Evolutionary conservation across 2,888 invertebrate species (phyloP).

Genomic region (Syrphus vitripennis): DNA sequence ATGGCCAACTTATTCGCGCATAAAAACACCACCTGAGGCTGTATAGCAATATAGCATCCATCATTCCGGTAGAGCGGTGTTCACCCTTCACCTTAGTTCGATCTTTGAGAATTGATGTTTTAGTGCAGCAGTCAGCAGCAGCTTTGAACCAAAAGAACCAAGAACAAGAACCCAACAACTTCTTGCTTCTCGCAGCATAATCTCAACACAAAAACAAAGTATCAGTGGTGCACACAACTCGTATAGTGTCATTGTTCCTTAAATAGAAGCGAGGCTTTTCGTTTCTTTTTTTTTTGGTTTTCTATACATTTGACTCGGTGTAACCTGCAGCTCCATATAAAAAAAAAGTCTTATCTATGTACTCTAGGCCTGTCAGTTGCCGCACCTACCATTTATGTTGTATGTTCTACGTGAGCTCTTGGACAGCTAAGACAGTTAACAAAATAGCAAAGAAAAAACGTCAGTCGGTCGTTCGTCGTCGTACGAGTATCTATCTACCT

Average conservation of each 20-base stretch:
- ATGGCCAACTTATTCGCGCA: slow-evolving; percentile 47
- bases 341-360: slow-evolving; percentile 67
- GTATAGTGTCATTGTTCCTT: slow-evolving; percentile 64
- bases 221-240: slow-evolving; percentile 29
- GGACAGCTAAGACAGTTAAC: slow-evolving; percentile 64
- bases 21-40: slow-evolving; percentile 40
- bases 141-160: slow-evolving; percentile 8
- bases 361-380: slow-evolving; percentile 67
- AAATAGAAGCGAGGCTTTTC: slow-evolving; percentile 43
- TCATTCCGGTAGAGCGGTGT: slow-evolving; percentile 53
- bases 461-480: not conserved
- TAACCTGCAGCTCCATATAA: slow-evolving; percentile 64
- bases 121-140: slow-evolving; percentile 23
- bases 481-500: not conserved
- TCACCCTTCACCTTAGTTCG: slow-evolving; percentile 71
- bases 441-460: slow-evolving; percentile 48
- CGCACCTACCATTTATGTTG: slow-evolving; percentile 71
- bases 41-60: slow-evolving; percentile 64
- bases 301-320: slow-evolving; percentile 54
- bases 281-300: slow-evolving; percentile 23
- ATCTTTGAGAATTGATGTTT: slow-evolving; percentile 55
- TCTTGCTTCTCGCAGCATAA: slow-evolving; percentile 39
- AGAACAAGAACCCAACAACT: slow-evolving; percentile 8
- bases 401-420: slow-evolving; percentile 67
- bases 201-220: slow-evolving; percentile 27